Evolutionary conservation across 2,113 vertebrate species (phyloP), one percentile per base, ranked within the genome.

Genomic region (Thalassoma bifasciatum): DNA sequence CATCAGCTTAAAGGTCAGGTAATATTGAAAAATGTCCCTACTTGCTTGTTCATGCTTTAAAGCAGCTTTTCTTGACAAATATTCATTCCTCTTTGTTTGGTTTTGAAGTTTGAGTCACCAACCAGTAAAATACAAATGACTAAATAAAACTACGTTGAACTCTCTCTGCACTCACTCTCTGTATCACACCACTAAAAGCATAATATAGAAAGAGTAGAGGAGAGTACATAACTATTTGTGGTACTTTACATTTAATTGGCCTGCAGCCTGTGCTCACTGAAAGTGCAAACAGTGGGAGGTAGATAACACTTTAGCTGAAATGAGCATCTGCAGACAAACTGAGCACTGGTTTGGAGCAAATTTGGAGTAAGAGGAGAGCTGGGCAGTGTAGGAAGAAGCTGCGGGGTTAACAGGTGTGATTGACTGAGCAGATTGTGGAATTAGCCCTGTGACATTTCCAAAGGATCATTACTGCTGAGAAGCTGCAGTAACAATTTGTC

Each of bases 361-460:
- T 59, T 26, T 58, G 47, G 44, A 47, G 17, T 9, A 46, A 68
- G 75, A 59, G 58, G 13, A 47, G 62, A 53, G 64, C 58, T 19
- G 17, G 17, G 44, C 13, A 46, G 44, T 5, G 44, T 5, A 17
- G 14, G 16, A 16, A 17, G 16, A 16, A 17, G 44, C 1, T 9
- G 13, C 10, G 3, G 30, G 52, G 62, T 84, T 60, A 75, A 72
- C 64, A 72, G 69, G 66, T 53, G 22, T 23, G 40, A 71, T 61
- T 54, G 40, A 71, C 51, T 54, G 52, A 60, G 42, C 26, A 80
- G 59, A 70, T 75, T 69, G 66, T 30, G 70, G 67, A 76, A 85
- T 85, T 74, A 75, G 44, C 64, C 68, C 68, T 47, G 34, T 50
- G 57, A 22, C 61, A 79, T 58, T 62, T 74, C 42, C 42, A 26